Evolutionary conservation across 1,140 invertebrate species (phyloP).

Genomic region (Drosophila nebulosa): DNA sequence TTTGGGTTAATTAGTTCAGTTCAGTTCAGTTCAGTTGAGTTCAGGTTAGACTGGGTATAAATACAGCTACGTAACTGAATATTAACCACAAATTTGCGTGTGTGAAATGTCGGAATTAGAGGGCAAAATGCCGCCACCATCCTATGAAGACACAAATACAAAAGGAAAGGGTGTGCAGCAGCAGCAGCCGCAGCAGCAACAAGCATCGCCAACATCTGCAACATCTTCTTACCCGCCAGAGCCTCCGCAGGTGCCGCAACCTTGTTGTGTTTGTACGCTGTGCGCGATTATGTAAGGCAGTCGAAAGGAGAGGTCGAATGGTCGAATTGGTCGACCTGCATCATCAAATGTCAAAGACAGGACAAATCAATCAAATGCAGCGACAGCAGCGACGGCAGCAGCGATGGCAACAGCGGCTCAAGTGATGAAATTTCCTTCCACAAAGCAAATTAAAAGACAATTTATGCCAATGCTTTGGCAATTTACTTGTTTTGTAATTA

Average conservation of each 20-base stretch:
- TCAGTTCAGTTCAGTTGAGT: not conserved
- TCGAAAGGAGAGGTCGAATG: conserved; percentile 20
- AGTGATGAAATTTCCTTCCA: not conserved
- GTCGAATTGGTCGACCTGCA: conserved; percentile 25
- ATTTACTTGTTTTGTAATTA: conserved; percentile 50
- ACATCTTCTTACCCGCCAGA: not conserved
- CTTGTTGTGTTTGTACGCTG: conserved; percentile 19
- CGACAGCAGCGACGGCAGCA: not conserved
- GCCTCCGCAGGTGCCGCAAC: not conserved
- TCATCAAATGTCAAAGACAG: conserved; percentile 48
- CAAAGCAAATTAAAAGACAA: conserved; percentile 55
- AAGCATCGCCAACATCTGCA: not conserved
- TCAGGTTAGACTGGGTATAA: conserved; percentile 23
- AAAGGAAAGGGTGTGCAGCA: not conserved
- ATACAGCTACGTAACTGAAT: conserved; percentile 1
- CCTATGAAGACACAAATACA: conserved; percentile 8
- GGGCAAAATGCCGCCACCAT: conserved; percentile 14
- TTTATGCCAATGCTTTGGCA: conserved; percentile 51
- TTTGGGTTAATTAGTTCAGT: conserved; percentile 25
- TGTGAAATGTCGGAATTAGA: conserved; percentile 9
- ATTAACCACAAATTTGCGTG: conserved; percentile 29
- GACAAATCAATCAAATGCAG: conserved; percentile 52
- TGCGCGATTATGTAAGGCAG: conserved; percentile 34
- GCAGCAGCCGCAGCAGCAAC: not conserved
- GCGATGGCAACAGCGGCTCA: not conserved